Percentiles rank a stretch among this genome's conserved stretches.
Evolutionary conservation across 2,113 vertebrate genomes (phyloP).

Genomic region (Spermophilus dauricus): DNA sequence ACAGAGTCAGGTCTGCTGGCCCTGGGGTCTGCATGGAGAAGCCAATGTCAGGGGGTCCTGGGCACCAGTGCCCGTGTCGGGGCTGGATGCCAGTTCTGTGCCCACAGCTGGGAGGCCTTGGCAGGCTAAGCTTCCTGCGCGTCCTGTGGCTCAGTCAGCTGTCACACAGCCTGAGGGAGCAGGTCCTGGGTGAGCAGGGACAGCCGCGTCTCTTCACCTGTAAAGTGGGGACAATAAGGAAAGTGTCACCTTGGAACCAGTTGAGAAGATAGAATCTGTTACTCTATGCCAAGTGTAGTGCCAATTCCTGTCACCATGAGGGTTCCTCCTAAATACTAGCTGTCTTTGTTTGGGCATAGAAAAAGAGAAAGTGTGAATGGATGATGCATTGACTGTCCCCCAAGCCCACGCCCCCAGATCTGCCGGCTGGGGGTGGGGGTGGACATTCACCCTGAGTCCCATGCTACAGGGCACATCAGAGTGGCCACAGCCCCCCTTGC

Average conservation of each 20-base stretch:
- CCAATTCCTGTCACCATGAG: neutral
- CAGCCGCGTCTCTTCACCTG: neutral
- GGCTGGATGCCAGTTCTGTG: no score
- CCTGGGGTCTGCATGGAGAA: neutral
- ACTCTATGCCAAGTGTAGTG: neutral
- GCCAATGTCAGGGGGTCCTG: rapidly evolving
- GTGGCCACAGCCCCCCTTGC: rapidly evolving
- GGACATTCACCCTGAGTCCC: neutral
- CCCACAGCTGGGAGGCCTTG: neutral
- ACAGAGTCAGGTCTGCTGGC: rapidly evolving
- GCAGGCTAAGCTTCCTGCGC: neutral
- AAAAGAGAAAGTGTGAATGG: neutral
- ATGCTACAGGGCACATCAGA: rapidly evolving
- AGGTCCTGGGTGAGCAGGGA: neutral
- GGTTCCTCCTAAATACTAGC: neutral
- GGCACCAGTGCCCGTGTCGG: rapidly evolving
- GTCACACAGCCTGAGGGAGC: neutral
- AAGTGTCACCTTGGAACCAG: rapidly evolving
- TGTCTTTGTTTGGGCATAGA: neutral
- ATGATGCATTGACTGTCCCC: neutral
- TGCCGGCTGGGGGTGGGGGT: neutral
- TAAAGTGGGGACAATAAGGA: neutral
- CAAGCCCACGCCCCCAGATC: neutral
- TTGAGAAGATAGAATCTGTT: neutral
- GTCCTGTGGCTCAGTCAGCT: neutral